Evolutionary conservation across 2,113 vertebrate species (phyloP), one percentile per base, ranked within the genome.

Genomic region (Nycticebus coucang): DNA sequence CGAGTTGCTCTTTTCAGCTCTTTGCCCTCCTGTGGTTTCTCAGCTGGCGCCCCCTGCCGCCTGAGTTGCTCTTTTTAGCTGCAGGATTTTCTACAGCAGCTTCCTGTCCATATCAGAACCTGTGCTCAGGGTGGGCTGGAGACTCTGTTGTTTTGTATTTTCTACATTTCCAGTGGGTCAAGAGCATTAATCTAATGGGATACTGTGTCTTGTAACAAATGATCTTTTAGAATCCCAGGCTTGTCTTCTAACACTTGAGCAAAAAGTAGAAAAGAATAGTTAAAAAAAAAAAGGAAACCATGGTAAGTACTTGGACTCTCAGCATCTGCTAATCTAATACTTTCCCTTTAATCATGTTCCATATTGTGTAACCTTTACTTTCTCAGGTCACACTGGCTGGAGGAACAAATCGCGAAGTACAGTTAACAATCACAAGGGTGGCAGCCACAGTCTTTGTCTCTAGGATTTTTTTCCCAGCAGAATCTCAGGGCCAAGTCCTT

Each of bases 301-400:
- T 62, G 81, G 45, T 90, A 90, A 95, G 95, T 87, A 87, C 72
- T 72, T 17, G 84, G 53, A 87, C 75, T 93, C 90, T 97, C 30
- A n/a, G 60, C 81, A 78, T 92, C 66, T 81, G 81, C 71, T 80
- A 92, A 85, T 92, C 84, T 78, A 71, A 64, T 35, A 12, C 24
- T 78, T 95, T 94, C 4, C 84, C 50, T 97, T 97, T 96, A 95
- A 97, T 95, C 86, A 92, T 92, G 92, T 92, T 50, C 66, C 33
- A 2, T 84, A 95, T 92, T 33, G 26, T 77, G 45, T 81, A 90
- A 95, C 93, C 95, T 95, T 90, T 41, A 77, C 93, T 96, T 82
- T 90, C 64, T 50, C 6, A 4, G 95, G 93, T 95, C 96, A 97
- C n/a, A 7, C 41, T 94, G 92, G 84, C 92, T 77, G 37, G 37